Percentiles rank a stretch among this genome's conserved stretches.
Conservation (phyloP, 2,797 vertebrate genomes). For the Zenarchopterus dispar region DNA sequence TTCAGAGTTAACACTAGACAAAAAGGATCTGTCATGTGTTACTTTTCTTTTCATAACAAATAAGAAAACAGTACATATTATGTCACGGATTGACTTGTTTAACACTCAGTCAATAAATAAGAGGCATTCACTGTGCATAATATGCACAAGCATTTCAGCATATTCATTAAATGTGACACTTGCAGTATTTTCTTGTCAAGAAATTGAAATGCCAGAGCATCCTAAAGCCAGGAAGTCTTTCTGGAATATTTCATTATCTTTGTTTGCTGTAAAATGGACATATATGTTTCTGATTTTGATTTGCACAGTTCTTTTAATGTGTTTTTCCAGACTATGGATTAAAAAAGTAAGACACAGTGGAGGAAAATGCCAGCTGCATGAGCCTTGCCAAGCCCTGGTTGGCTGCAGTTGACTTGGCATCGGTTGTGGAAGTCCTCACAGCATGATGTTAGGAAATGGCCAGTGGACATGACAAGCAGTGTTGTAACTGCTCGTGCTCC, state of each 20-base stretch:
- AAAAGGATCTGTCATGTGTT: conserved; percentile 8
- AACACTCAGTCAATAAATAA: background rate
- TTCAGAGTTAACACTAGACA: conserved; percentile 9
- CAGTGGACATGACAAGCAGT: conserved; percentile 85
- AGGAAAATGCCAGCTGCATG: conserved; percentile 79
- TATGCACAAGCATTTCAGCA: conserved; percentile 13
- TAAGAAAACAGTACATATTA: conserved; percentile 1
- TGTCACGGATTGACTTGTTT: background rate
- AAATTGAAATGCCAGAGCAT: conserved; percentile 33
- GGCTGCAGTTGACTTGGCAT: conserved; percentile 82
- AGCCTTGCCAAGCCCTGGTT: conserved; percentile 77
- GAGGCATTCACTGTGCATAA: conserved; percentile 5
- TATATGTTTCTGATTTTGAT: conserved; percentile 39
- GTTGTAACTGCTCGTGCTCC: conserved; percentile 83
- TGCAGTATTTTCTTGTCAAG: conserved; percentile 14
- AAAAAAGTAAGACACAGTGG: conserved; percentile 75
- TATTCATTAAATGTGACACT: conserved; percentile 16
- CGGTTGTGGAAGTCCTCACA: conserved; percentile 84
- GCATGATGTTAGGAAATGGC: conserved; percentile 82
- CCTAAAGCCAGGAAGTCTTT: conserved; percentile 1
- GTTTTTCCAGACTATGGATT: conserved; percentile 63
- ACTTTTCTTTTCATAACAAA: background rate
- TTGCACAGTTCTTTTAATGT: conserved; percentile 45
- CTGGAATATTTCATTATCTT: conserved; percentile 21
- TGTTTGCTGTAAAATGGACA: conserved; percentile 19